Base-by-base conservation (phyloP, 2,888 invertebrate species). In the Nebria salina region DNA sequence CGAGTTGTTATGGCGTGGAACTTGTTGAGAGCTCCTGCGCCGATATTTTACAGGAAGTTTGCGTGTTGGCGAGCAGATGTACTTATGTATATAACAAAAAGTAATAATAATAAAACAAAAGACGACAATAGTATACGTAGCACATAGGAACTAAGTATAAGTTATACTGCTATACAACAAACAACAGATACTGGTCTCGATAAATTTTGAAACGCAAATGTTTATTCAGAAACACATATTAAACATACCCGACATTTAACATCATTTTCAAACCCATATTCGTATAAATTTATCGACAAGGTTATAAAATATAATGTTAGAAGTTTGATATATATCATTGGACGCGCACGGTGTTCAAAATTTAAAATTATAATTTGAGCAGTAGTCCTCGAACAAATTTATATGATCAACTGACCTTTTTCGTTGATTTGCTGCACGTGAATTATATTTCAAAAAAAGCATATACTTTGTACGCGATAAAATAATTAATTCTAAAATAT, bases 171-270 rank as follows among this genome's bases (percentile, higher is more conserved):
- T 65, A 34, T 34, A 68, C 77, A 77, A 34, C 26, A 43, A 77
- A 34, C 26, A 43, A 13, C 54, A 54, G 54, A 54, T 54, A 41
- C 76, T 77, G 43, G 43, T 68, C 76, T 72, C 72, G 41, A 77
- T 77, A 77, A 77, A 77, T 77, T 68, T 77, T 77, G 76, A 77
- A 77, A 77, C 64, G 72, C 54, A 77, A 77, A 77, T 77, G 77
- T 77, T 65, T 54, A 54, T 54, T 54, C 54, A 20, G 72, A 26
- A 70, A 64, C 41, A 26, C 54, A 72, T 77, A 72, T 73, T 73
- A 77, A 65, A 77, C 72, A 77, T 64, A 77, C n/a, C 43, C 68
- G 76, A 70, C 76, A 77, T 68, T 77, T 70, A 20, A 77, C 76
- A 77, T 77, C 68, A 70, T 68, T 54, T 54, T 54, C 54, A 54